phyloP scores from a whole-genome alignment of 2,113 vertebrate species.

The Podilymbus podiceps region DNA sequence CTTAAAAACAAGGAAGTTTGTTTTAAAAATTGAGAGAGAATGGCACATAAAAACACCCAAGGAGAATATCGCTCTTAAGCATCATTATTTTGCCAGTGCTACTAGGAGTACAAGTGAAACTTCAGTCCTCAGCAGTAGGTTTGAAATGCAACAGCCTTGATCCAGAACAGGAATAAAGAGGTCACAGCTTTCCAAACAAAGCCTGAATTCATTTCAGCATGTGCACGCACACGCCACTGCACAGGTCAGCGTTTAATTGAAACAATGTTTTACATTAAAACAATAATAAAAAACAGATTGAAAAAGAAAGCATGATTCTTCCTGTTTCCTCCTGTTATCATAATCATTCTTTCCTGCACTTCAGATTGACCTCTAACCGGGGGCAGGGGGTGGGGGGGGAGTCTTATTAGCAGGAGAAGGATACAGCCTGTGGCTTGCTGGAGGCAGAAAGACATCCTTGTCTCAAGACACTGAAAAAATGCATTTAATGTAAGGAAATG shows the following conservation, averaged over 20 bases:
- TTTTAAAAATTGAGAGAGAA: neutral
- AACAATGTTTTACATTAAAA: conserved; percentile 72
- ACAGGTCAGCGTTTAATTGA: conserved; percentile 69
- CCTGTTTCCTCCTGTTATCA: conserved; percentile 73
- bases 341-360: conserved; percentile 66
- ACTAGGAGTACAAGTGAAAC: neutral
- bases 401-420: neutral
- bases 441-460: neutral
- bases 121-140: neutral
- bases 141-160: conserved; percentile 40
- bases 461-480: neutral
- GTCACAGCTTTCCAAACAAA: conserved; percentile 71
- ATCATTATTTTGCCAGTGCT: neutral
- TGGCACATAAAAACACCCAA: neutral
- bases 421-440: neutral
- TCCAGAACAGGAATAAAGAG: conserved; percentile 56
- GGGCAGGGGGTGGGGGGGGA: neutral
- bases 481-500: neutral
- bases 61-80: neutral
- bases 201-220: conserved; percentile 58
- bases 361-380: conserved; percentile 46
- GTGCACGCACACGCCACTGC: conserved; percentile 21
- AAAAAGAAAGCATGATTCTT: conserved; percentile 68
- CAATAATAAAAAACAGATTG: conserved; percentile 74
- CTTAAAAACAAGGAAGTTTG: neutral